Conservation (phyloP, 2,888 invertebrate genomes). For the Gordius sp. region DNA sequence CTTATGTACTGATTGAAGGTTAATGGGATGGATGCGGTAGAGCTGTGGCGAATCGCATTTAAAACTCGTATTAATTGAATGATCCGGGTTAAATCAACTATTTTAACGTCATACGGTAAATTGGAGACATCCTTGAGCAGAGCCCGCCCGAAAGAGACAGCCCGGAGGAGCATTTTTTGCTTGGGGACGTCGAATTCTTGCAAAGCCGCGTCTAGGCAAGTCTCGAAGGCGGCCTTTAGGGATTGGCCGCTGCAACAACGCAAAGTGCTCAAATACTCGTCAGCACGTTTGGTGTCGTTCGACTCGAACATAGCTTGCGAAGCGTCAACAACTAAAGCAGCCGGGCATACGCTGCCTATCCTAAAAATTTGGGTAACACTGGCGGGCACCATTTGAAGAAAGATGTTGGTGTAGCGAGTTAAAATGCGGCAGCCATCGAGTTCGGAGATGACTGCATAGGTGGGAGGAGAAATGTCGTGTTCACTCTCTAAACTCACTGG, state of each 20-base stretch:
- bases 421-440: background rate
- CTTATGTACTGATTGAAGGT: background rate
- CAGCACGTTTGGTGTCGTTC: background rate
- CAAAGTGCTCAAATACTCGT: background rate
- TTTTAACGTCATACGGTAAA: background rate
- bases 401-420: background rate
- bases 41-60: background rate
- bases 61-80: background rate
- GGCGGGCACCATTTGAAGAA: background rate
- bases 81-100: background rate
- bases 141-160: background rate
- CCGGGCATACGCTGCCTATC: constrained; percentile 1
- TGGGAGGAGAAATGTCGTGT: no score
- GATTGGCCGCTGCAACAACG: no score
- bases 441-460: no score
- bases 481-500: no score
- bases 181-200: background rate
- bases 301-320: background rate
- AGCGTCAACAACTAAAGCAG: background rate
- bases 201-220: background rate
- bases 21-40: background rate
- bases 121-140: background rate
- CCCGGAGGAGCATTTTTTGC: background rate
- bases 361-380: background rate
- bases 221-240: background rate